Percentiles rank a stretch among this genome's conserved stretches.
These are phyloP conservation scores for Amblyopsis hoosieri DNA, from an alignment of 2,797 vertebrate genomes.

Conservation along the genomic window DNA sequence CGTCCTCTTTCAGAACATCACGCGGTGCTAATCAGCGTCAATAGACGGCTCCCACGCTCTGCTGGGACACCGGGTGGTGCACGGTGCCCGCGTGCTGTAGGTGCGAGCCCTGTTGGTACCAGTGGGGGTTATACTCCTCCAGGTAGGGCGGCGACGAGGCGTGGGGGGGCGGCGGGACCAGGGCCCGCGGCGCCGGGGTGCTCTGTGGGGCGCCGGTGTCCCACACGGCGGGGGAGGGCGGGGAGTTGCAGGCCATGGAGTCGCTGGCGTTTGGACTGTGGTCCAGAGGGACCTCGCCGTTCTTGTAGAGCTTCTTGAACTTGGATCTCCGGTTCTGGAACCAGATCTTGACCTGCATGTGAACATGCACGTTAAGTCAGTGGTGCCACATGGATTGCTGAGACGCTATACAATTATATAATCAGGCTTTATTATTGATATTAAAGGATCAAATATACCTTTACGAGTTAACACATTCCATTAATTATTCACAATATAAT, in stretches of 20 bases:
- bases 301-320: slow-evolving; percentile 99
- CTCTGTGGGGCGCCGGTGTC: slow-evolving; percentile 83
- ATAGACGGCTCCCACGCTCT: slow-evolving; percentile 90
- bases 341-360: slow-evolving; percentile 95
- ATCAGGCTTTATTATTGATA: too few relatives aligned
- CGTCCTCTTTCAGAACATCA: slow-evolving; percentile 44
- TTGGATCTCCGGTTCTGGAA: slow-evolving; percentile 98
- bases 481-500: too few relatives aligned
- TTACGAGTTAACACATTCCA: too few relatives aligned
- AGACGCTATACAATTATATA: neutral
- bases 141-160: slow-evolving; percentile 90
- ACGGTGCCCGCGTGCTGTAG: slow-evolving; percentile 88
- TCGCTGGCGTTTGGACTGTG: slow-evolving; percentile 98
- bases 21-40: slow-evolving; percentile 74
- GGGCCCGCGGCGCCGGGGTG: slow-evolving; percentile 80
- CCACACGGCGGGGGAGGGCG: slow-evolving; percentile 91
- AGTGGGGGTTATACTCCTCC: slow-evolving; percentile 93
- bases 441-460: too few relatives aligned
- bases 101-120: slow-evolving; percentile 93
- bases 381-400: neutral
- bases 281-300: slow-evolving; percentile 93
- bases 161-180: slow-evolving; percentile 78
- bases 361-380: neutral
- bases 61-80: slow-evolving; percentile 89
- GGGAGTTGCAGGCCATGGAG: slow-evolving; percentile 98